Evolutionary conservation across 2,888 invertebrate species (phyloP).

Genomic region (Epicampocera succincta): DNA sequence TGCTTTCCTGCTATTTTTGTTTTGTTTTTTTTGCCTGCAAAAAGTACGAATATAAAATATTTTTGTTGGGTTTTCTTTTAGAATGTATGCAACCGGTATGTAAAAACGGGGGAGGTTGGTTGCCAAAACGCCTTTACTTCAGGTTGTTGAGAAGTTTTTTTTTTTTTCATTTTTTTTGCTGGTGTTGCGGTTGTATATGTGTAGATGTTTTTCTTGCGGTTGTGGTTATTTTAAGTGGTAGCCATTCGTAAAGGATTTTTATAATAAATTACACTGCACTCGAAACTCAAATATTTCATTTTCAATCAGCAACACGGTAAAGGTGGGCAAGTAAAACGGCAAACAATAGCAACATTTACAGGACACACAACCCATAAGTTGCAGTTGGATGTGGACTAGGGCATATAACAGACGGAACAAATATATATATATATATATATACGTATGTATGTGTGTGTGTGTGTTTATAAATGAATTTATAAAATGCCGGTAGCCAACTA

Average conservation of each 20-base stretch:
- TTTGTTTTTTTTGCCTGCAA: background rate
- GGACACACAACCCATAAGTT: conserved; percentile 6
- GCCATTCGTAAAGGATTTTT: conserved; percentile 70
- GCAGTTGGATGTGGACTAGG: too few species aligned
- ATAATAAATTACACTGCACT: conserved; percentile 72
- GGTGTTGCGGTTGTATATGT: conserved; percentile 11
- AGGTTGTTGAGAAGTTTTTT: background rate
- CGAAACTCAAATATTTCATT: conserved; percentile 73
- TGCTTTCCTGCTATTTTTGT: conserved; percentile 1
- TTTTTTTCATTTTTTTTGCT: conserved; percentile 6
- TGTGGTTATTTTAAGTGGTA: conserved; percentile 66
- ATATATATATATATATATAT: background rate
- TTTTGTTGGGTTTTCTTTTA: conserved; percentile 15
- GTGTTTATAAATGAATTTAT: background rate
- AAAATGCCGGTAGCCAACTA: conserved; percentile 33
- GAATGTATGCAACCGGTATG: background rate
- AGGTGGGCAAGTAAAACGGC: conserved; percentile 54
- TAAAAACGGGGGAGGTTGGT: conserved; percentile 34
- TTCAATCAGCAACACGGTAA: conserved; percentile 67
- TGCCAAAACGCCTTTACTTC: conserved; percentile 40
- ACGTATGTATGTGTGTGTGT: background rate
- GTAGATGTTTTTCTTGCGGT: conserved; percentile 57
- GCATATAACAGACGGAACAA: background rate
- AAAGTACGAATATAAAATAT: conserved; percentile 30
- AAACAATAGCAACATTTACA: conserved; percentile 10